Evolutionary conservation across 2,113 vertebrate genomes (phyloP).

Genomic region (Sinocyclocheilus anshuiensis): DNA sequence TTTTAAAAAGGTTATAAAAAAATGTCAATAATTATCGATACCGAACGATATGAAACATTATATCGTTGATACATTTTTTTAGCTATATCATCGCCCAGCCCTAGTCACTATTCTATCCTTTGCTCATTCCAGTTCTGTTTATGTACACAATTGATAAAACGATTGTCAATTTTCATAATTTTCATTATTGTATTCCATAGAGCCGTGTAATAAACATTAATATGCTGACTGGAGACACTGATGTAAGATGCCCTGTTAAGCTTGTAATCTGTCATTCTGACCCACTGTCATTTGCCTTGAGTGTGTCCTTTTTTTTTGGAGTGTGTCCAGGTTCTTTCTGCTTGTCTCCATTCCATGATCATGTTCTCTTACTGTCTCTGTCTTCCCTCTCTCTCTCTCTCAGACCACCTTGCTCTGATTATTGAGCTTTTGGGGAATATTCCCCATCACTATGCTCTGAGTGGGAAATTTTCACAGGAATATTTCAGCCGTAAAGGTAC

Average conservation of each 20-base stretch:
- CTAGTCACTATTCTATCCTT: neutral
- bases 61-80: no score
- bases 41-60: no score
- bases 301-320: neutral
- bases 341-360: constrained; percentile 22
- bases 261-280: neutral
- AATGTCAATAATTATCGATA: no score
- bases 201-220: neutral
- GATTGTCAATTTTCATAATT: no score
- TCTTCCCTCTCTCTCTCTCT: constrained; percentile 29
- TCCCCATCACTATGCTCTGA: constrained; percentile 90
- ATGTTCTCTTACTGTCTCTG: constrained; percentile 19
- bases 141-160: no score
- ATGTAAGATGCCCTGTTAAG: neutral
- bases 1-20: no score
- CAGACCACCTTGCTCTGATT: constrained; percentile 80
- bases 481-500: constrained; percentile 98
- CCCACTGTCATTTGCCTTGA: neutral
- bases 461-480: constrained; percentile 98
- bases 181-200: no score
- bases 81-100: no score
- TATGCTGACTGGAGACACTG: neutral
- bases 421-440: constrained; percentile 95
- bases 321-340: neutral
- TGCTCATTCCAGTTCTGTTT: neutral